phyloP scores from a whole-genome alignment of 2,797 vertebrate genomes.

The Platyrinchus mystaceus region DNA sequence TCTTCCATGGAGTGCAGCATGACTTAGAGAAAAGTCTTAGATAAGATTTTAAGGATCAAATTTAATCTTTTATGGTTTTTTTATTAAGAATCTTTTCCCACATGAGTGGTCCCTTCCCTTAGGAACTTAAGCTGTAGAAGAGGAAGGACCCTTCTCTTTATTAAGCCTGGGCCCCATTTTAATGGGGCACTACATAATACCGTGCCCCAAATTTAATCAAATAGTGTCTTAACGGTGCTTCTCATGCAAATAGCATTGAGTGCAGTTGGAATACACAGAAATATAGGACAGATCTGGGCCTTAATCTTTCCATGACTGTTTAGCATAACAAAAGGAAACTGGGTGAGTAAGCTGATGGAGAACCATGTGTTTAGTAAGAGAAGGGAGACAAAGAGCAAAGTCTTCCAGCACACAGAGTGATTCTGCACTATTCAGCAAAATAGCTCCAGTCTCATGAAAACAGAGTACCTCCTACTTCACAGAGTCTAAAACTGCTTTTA shows the following conservation, averaged over 20 bases:
- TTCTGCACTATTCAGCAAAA: background rate
- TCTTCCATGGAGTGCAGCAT: background rate
- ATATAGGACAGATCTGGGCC: background rate
- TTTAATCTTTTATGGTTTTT: background rate
- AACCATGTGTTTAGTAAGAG: background rate
- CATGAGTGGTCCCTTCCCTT: background rate
- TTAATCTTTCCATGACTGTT: background rate
- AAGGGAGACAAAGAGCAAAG: background rate
- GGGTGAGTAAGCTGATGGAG: background rate
- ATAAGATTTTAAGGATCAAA: background rate
- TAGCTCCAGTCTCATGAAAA: background rate
- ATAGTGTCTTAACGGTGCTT: background rate
- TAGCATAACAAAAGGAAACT: conserved; percentile 46
- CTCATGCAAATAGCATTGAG: background rate
- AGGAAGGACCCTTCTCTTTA: background rate
- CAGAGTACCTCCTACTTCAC: background rate
- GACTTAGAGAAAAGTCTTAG: background rate
- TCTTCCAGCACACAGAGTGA: background rate
- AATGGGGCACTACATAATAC: background rate
- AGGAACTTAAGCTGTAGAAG: background rate
- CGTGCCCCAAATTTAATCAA: background rate
- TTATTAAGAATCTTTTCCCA: background rate
- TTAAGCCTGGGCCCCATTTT: background rate
- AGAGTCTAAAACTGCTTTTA: background rate
- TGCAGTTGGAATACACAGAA: background rate